Evolutionary conservation across 2,888 invertebrate genomes (phyloP).

Genomic region (Cerceris ruficornis): DNA sequence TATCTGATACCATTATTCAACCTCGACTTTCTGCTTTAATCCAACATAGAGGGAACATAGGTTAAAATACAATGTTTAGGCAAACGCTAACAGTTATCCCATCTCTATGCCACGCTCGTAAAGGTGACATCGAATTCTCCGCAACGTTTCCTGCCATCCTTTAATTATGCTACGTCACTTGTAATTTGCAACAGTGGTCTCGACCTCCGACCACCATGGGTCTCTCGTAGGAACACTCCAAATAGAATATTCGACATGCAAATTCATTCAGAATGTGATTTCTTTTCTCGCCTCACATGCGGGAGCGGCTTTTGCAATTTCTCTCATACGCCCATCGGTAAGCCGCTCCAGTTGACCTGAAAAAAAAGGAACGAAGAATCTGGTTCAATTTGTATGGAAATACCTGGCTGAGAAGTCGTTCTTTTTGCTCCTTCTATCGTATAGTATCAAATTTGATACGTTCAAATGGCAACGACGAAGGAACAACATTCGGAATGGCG

Average conservation of each 20-base stretch:
- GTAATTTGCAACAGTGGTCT: not conserved
- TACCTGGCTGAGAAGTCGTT: constrained; percentile 7
- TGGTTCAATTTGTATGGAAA: constrained; percentile 47
- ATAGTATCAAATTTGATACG: constrained; percentile 19
- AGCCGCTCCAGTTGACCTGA: not conserved
- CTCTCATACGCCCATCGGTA: not conserved
- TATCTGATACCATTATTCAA: no score
- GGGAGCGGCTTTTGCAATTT: not conserved
- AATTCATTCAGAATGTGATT: not conserved
- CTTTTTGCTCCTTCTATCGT: constrained; percentile 20
- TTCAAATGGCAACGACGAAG: not conserved
- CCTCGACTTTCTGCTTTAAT: no score
- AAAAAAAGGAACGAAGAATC: not conserved
- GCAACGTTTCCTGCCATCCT: no score
- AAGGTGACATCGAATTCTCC: no score
- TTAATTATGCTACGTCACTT: not conserved
- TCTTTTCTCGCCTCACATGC: not conserved
- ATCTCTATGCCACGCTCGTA: no score
- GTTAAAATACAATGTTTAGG: no score
- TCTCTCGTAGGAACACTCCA: not conserved
- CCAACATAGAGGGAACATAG: no score
- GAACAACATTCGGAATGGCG: not conserved
- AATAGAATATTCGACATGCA: constrained; percentile 7
- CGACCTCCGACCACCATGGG: no score
- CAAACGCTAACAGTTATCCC: no score